Evolutionary conservation across 1,140 invertebrate species (phyloP).

Genomic region (Zaprionus inermis): DNA sequence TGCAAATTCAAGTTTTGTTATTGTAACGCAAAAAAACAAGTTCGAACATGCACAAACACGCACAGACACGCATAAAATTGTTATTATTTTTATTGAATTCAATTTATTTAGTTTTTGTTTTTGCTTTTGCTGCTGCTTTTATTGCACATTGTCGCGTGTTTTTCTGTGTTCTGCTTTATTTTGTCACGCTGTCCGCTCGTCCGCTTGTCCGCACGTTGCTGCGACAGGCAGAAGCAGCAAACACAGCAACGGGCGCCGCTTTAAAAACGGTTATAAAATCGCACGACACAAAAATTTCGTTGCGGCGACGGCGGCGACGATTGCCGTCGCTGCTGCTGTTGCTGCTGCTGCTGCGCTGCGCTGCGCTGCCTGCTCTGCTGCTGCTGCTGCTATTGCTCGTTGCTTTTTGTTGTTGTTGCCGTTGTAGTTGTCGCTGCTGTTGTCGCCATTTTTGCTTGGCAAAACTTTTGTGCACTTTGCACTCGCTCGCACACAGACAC

Average conservation of each 20-base stretch:
- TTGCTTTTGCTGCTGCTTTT: not conserved
- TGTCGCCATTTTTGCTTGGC: slow-evolving; percentile 76
- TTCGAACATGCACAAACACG: slow-evolving; percentile 10
- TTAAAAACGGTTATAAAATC: slow-evolving; percentile 74
- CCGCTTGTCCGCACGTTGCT: slow-evolving; percentile 18
- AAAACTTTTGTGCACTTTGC: slow-evolving; percentile 77
- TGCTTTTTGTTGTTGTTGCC: slow-evolving; percentile 52
- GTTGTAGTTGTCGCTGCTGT: slow-evolving; percentile 34
- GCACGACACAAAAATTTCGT: slow-evolving; percentile 60
- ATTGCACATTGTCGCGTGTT: slow-evolving; percentile 14
- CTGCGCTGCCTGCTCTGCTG: slow-evolving; percentile 12
- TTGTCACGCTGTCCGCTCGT: slow-evolving; percentile 43
- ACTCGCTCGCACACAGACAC: slow-evolving; percentile 56
- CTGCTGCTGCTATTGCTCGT: slow-evolving; percentile 28
- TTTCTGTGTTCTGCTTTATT: slow-evolving; percentile 3
- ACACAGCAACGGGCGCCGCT: slow-evolving; percentile 56
- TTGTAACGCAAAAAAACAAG: slow-evolving; percentile 5
- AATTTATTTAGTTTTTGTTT: slow-evolving; percentile 16
- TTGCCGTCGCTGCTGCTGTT: slow-evolving; percentile 21
- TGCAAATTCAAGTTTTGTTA: not conserved
- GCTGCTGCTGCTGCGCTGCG: slow-evolving; percentile 27
- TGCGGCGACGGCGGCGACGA: slow-evolving; percentile 36
- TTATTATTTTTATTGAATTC: slow-evolving; percentile 25
- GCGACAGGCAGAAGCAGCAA: slow-evolving; percentile 43
- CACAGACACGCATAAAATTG: not conserved